Conservation (phyloP, 2,888 invertebrate genomes). For the Aradus depressus region DNA sequence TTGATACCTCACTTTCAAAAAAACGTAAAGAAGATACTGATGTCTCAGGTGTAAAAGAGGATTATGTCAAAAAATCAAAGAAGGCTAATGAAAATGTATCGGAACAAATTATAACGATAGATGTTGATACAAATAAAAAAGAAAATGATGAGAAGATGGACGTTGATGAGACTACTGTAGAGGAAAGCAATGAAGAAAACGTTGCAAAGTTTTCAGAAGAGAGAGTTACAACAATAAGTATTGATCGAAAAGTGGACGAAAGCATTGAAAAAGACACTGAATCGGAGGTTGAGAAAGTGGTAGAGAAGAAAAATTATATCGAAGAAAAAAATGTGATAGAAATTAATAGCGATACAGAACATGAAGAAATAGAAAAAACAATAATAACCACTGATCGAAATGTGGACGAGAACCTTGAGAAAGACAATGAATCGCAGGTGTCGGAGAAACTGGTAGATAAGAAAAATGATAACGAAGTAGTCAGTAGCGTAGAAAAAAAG, state of each 20-base stretch:
- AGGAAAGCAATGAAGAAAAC: neutral
- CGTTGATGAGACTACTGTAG: neutral
- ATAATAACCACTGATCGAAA: no score
- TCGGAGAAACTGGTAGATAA: no score
- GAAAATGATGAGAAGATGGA: neutral
- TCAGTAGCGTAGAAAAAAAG: no score
- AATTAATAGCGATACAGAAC: constrained; percentile 21
- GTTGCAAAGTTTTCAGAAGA: no score
- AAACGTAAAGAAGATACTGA: neutral
- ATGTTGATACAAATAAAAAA: neutral
- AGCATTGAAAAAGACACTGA: constrained; percentile 34
- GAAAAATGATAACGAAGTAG: no score
- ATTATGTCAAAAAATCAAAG: no score
- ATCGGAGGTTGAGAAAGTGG: constrained; percentile 11
- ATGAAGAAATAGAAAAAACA: constrained; percentile 3
- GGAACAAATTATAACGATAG: no score
- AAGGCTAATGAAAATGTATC: no score
- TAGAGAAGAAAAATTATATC: constrained; percentile 27
- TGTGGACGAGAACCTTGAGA: no score
- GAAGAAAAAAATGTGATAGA: constrained; percentile 16
- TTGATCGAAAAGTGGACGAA: constrained; percentile 24
- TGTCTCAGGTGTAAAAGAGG: neutral
- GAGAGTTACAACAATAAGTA: neutral
- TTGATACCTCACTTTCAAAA: constrained; percentile 25
- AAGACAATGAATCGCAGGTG: no score